Base-by-base conservation (phyloP, 2,888 invertebrate genomes). In the Caenorhabditis sp. region DNA sequence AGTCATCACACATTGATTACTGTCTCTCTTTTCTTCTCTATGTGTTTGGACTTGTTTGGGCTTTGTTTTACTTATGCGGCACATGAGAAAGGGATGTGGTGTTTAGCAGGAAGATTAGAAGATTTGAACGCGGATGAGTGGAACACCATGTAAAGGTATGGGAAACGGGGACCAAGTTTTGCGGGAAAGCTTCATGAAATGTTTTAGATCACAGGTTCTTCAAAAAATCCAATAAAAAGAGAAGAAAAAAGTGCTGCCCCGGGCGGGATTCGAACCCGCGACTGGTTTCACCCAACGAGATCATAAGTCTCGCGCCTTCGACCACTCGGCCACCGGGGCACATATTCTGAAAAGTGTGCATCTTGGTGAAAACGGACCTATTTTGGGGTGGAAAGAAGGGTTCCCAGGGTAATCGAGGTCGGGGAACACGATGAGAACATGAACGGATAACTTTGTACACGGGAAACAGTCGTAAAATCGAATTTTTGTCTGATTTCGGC, bases 251-350 rank as follows among this genome's bases (percentile, higher is more conserved):
- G 19, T 61, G 8, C 28, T 66, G 80, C 72, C 80, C 64, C 80
- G 72, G 73, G 59, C 80, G 73, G 80, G 79, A 79, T 64, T 79
- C 79, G 79, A 79, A 79, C 79, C 79, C 79, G 79, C 79, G 79
- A 72, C 28, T 72, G 79, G 79, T 70, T 19, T 64, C 10, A 26
- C 54, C 79, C 70, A 79, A 72, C 70, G 79, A 79, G 79, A 72
- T 35, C 79, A 72, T 79, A 79, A 72, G 79, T 72, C 79, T 56
- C 79, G 70, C 79, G 79, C 79, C 79, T 79, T 79, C 54, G 79
- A 77, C 77, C 77, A 49, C 77, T 77, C 77, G 77, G 77, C 77
- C 77, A 77, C 70, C 77, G 77, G 69, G 77, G 69, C 77, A 41
- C 28, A 54, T 44, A 77, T 16, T 69, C 77, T 70, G 77, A 69